A percentile compares a stretch with the other conserved stretches of the same genome.
Conservation (phyloP, 1,140 invertebrate genomes). For the Tenebrio molitor region DNA sequence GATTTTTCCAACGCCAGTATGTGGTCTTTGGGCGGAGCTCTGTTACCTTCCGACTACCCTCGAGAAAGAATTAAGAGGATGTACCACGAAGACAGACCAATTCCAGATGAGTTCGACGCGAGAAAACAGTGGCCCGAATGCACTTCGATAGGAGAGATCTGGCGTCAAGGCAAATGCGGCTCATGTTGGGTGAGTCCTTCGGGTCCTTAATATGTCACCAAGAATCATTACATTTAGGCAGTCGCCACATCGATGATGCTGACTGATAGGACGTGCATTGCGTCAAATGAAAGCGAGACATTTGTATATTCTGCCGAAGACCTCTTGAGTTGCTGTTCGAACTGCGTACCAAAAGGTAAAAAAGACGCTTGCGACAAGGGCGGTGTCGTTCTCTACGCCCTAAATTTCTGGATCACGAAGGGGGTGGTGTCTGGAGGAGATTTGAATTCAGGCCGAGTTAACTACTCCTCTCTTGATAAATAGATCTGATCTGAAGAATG, state of each 20-base stretch:
- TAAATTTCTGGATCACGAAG: not conserved
- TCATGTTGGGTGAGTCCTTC: slow-evolving; percentile 75
- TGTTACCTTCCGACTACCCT: too few species aligned
- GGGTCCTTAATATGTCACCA: not conserved
- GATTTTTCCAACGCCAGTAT: too few species aligned
- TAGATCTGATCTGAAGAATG: not conserved
- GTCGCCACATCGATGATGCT: not conserved
- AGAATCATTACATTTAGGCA: not conserved
- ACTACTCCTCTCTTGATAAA: not conserved
- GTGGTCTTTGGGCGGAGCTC: too few species aligned
- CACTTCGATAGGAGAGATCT: slow-evolving; percentile 80
- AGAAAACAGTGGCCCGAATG: slow-evolving; percentile 86
- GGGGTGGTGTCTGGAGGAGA: not conserved
- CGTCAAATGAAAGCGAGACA: not conserved
- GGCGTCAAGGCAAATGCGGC: slow-evolving; percentile 80
- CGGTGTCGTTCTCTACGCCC: not conserved
- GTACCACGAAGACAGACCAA: too few species aligned
- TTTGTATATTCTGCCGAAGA: not conserved
- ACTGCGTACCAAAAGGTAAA: not conserved
- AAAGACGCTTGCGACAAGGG: not conserved
- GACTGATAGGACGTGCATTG: not conserved
- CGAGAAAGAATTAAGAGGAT: too few species aligned
- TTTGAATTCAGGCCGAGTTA: not conserved
- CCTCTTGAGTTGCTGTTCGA: not conserved
- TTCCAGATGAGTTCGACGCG: slow-evolving; percentile 86